Evolutionary conservation across 2,888 invertebrate species (phyloP).

Genomic region (Epirrhoe alternata): DNA sequence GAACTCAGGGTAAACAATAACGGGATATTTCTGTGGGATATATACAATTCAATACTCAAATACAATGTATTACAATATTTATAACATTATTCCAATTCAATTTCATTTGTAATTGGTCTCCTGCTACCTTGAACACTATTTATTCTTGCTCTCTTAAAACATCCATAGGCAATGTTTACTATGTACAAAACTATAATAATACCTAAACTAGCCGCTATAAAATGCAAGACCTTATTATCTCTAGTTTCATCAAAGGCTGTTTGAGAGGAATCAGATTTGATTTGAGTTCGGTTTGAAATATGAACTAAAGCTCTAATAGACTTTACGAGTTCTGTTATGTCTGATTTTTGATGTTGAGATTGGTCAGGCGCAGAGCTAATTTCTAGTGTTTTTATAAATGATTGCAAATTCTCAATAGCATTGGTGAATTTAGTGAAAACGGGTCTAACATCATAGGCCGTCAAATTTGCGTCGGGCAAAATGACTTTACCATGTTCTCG

Average conservation of each 20-base stretch:
- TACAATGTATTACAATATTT: neutral
- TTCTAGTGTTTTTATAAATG: constrained; percentile 23
- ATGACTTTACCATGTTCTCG: constrained; percentile 9
- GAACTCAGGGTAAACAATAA: too few species aligned
- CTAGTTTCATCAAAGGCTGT: constrained; percentile 13
- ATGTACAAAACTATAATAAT: constrained; percentile 32
- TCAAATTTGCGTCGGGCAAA: constrained; percentile 20
- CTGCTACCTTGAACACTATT: constrained; percentile 22
- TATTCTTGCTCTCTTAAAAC: constrained; percentile 5
- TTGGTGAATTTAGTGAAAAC: constrained; percentile 32
- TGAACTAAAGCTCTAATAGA: constrained; percentile 26
- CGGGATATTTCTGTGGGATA: too few species aligned
- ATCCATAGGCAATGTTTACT: constrained; percentile 9
- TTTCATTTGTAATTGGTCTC: constrained; percentile 26
- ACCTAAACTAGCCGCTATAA: constrained; percentile 36
- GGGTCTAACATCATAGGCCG: constrained; percentile 31
- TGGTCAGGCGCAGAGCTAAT: constrained; percentile 23
- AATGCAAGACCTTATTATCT: constrained; percentile 32
- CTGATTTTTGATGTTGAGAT: constrained; percentile 15
- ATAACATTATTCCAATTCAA: constrained; percentile 30
- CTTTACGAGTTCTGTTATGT: constrained; percentile 12
- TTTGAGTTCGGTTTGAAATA: constrained; percentile 29
- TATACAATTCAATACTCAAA: too few species aligned
- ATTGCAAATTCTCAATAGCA: constrained; percentile 29
- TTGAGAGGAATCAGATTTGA: constrained; percentile 7